Base-by-base conservation (phyloP, 2,113 vertebrate genomes). In the Chionis minor region DNA sequence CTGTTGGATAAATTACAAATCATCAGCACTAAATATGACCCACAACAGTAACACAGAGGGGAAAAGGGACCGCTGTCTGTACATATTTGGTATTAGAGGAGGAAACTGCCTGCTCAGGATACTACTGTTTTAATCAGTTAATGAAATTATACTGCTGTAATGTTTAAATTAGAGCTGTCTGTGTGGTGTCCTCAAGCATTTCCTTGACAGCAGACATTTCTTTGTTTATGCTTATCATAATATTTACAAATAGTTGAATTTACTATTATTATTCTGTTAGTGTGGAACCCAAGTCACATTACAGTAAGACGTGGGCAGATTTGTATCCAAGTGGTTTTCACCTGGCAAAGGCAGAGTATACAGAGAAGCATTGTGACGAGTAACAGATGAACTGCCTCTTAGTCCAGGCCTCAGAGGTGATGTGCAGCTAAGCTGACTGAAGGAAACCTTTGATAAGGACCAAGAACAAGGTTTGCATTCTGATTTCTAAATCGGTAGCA, bases 1-100 rank as follows among this genome's bases (percentile, higher is more conserved):
- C 93, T 92, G 56, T 84, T 96, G 96, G 87, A 84, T 88, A 96
- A 97, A 98, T 98, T 97, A 74, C 86, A 97, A 91, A 95, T 83
- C 92, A 96, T 94, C 96, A 96, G 71, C 74, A 44, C 90, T 92
- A 87, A 96, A 96, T 75, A 70, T 95, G 81, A 88, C 92, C 92
- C 93, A 72, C 90, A 96, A 26, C 86, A 87, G 91, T 66, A 86
- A 72, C 56, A 77, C 1, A 90, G 92, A 83, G 70, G 67, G 59
- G 75, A 55, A 93, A n/a, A 88, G 63, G 77, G 73, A 91, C 11
- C 0, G 0, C 51, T 63, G 79, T 33, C 65, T 89, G 33, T 35
- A 47, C 4, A 0, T 62, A 17, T 65, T 85, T 77, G 78, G 80
- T 71, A 27, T 69, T 59, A 45, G 77, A 75, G 78, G 40, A 79